Conservation (phyloP, 2,888 invertebrate genomes). For the Torymus texanus region DNA sequence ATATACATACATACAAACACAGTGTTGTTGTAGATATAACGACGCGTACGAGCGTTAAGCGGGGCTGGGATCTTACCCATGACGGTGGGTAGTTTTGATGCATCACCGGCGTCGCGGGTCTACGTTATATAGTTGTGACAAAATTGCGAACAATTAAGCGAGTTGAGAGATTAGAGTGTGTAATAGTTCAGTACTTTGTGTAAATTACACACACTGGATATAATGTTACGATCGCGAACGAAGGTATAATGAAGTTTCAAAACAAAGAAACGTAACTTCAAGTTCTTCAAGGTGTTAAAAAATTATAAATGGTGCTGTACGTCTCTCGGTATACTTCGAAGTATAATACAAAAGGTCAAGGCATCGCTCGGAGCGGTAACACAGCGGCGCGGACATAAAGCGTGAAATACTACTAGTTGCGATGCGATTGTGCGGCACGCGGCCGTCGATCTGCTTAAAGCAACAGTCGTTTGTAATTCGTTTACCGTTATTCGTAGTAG, state of each 20-base stretch:
- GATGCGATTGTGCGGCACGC: not conserved
- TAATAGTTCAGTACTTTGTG: too few species aligned
- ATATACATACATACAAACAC: too few species aligned
- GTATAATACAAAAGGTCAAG: not conserved
- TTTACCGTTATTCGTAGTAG: constrained; percentile 75
- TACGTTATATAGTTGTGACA: not conserved
- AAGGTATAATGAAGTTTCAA: too few species aligned
- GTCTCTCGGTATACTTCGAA: too few species aligned
- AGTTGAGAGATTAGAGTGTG: not conserved
- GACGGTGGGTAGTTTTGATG: not conserved
- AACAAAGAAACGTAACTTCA: too few species aligned
- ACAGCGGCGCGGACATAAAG: constrained; percentile 1
- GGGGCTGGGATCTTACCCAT: not conserved
- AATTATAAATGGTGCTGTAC: too few species aligned
- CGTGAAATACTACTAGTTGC: constrained; percentile 16
- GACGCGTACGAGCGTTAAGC: too few species aligned
- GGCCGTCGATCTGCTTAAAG: constrained; percentile 31
- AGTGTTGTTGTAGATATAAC: too few species aligned
- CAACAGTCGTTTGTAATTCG: constrained; percentile 41
- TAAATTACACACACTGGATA: too few species aligned
- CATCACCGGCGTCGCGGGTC: not conserved
- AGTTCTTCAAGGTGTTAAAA: too few species aligned
- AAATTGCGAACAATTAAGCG: not conserved
- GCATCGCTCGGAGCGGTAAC: not conserved
- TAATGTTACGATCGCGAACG: too few species aligned